Evolutionary conservation across 2,113 vertebrate species (phyloP).

Genomic region (Hyla sarda): DNA sequence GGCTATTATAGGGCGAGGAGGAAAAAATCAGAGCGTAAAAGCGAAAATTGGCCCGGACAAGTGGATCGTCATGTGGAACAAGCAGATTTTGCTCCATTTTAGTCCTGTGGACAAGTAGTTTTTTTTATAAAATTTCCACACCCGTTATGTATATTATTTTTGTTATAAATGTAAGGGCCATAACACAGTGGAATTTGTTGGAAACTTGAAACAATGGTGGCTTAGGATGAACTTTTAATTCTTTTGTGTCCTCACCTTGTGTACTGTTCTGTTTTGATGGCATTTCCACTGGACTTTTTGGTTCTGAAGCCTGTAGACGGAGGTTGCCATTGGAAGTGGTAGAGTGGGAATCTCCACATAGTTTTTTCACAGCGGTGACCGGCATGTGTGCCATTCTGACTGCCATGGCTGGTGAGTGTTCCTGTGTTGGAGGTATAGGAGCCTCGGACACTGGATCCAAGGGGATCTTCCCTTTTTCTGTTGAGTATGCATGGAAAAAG

Average conservation of each 20-base stretch:
- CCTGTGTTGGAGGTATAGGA: conserved; percentile 64
- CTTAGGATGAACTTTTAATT: not conserved
- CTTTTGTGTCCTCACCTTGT: conserved; percentile 19
- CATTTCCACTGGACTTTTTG: conserved; percentile 30
- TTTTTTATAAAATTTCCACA: no score
- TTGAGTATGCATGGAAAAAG: conserved; percentile 30
- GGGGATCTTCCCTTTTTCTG: conserved; percentile 62
- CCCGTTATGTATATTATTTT: no score
- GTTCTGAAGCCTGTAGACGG: conserved; percentile 14
- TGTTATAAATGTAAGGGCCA: no score
- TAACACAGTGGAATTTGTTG: no score
- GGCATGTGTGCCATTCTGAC: conserved; percentile 84
- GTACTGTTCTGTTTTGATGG: conserved; percentile 19
- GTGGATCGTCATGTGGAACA: no score
- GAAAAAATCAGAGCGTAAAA: no score
- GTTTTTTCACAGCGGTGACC: conserved; percentile 81
- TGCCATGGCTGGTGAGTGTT: conserved; percentile 76
- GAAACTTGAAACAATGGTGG: no score
- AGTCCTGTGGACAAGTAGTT: no score
- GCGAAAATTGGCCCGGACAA: no score
- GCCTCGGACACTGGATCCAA: conserved; percentile 51
- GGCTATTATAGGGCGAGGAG: no score
- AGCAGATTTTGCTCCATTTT: no score
- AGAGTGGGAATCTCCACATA: conserved; percentile 66
- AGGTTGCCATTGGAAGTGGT: conserved; percentile 54